Percentiles rank a stretch among this genome's conserved stretches.
These are phyloP conservation scores for Embidobia sp. DNA, from an alignment of 2,888 invertebrate species.

Conservation along the genomic window DNA sequence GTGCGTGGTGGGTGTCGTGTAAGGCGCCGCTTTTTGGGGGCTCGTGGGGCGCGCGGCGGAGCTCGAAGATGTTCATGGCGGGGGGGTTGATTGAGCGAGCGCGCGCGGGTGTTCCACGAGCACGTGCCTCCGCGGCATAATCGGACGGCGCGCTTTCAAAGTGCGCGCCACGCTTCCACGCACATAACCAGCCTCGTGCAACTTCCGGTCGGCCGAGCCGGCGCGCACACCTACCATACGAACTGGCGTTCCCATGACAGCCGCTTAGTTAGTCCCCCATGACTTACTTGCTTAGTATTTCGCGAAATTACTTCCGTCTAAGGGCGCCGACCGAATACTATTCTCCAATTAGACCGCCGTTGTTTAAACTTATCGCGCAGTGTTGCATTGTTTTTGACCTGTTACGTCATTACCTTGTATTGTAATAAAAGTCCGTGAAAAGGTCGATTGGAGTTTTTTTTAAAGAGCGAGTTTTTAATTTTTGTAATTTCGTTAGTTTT, in stretches of 20 bases:
- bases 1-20: no score
- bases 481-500: no score
- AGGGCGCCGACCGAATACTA: no score
- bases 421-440: no score
- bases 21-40: no score
- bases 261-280: constrained; percentile 39
- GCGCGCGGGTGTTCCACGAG: constrained; percentile 48
- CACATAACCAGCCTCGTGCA: constrained; percentile 39
- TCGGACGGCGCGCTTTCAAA: constrained; percentile 44
- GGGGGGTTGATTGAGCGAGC: constrained; percentile 1
- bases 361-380: no score
- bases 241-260: constrained; percentile 36
- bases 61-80: constrained; percentile 6
- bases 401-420: no score
- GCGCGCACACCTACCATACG: constrained; percentile 18
- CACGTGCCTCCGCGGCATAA: constrained; percentile 49
- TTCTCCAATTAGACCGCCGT: no score
- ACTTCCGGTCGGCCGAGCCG: constrained; percentile 46
- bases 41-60: no score
- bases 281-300: constrained; percentile 32
- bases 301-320: constrained; percentile 49
- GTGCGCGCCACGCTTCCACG: constrained; percentile 56
- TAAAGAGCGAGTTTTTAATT: no score
- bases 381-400: no score
- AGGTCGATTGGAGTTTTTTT: no score